Conservation (phyloP, 2,888 invertebrate genomes). For the Lochmaea capreae region DNA sequence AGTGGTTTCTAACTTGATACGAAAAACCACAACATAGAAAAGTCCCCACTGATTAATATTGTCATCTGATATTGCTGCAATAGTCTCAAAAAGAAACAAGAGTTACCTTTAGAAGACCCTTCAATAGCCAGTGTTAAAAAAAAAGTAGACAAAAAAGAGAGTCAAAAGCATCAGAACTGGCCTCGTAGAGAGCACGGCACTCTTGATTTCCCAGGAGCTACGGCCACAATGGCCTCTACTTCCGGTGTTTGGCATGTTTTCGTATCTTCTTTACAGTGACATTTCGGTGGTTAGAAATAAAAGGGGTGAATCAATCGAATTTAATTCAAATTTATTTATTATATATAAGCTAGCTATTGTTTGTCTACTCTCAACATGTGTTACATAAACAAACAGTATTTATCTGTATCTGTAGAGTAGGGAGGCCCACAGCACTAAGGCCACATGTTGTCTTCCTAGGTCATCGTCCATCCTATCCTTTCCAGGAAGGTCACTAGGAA, state of each 20-base stretch:
- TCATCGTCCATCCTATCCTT: no score
- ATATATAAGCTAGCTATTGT: no score
- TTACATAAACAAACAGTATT: no score
- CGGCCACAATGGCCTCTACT: constrained; percentile 51
- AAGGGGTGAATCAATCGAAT: not conserved
- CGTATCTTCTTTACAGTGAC: constrained; percentile 23
- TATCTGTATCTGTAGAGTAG: no score
- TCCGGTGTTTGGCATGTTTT: constrained; percentile 25
- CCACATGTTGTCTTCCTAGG: no score
- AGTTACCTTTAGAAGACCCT: constrained; percentile 16
- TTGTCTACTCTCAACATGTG: no score
- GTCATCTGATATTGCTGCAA: constrained; percentile 14
- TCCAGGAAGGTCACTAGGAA: no score
- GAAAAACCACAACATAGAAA: constrained; percentile 13
- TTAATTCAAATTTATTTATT: not conserved
- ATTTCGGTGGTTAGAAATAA: not conserved
- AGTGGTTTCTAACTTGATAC: not conserved
- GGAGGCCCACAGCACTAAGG: no score
- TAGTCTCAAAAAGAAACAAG: constrained; percentile 11
- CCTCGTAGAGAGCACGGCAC: constrained; percentile 32
- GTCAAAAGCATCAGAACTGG: constrained; percentile 6
- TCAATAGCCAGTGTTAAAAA: constrained; percentile 18
- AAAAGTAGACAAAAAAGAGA: constrained; percentile 2
- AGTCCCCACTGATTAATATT: constrained; percentile 13
- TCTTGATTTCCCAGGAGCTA: constrained; percentile 57